These are phyloP conservation scores for Thermophis baileyi DNA, from an alignment of 2,113 vertebrate genomes.

Conservation along the genomic window DNA sequence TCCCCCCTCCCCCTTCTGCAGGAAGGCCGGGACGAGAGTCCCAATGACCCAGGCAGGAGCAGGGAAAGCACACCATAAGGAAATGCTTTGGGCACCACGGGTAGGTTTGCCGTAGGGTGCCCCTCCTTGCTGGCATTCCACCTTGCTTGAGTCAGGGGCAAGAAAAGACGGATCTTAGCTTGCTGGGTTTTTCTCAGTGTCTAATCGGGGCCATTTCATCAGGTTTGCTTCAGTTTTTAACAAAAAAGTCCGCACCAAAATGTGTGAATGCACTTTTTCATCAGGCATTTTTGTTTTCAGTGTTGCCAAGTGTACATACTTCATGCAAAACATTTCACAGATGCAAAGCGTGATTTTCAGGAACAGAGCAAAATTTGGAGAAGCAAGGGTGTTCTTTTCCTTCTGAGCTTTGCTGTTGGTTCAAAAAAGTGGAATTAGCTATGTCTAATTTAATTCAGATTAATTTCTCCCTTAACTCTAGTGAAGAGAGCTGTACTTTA, in stretches of 20 bases:
- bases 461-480: neutral
- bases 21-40: neutral
- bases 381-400: neutral
- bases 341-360: neutral
- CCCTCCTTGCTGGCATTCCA: neutral
- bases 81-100: neutral
- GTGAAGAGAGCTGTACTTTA: neutral
- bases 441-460: neutral
- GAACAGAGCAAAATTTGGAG: neutral
- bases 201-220: neutral
- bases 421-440: neutral
- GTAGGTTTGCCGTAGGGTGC: neutral
- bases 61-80: neutral
- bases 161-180: neutral
- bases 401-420: neutral
- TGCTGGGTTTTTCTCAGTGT: neutral
- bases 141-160: neutral
- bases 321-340: neutral
- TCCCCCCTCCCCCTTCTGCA: neutral
- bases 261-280: neutral
- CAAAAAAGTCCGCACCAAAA: neutral
- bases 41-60: neutral
- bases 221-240: neutral
- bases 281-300: neutral
- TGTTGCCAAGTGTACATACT: neutral